Evolutionary conservation across 2,113 vertebrate genomes (phyloP), one percentile per base, ranked within the genome.

Genomic region (Bettongia penicillata): DNA sequence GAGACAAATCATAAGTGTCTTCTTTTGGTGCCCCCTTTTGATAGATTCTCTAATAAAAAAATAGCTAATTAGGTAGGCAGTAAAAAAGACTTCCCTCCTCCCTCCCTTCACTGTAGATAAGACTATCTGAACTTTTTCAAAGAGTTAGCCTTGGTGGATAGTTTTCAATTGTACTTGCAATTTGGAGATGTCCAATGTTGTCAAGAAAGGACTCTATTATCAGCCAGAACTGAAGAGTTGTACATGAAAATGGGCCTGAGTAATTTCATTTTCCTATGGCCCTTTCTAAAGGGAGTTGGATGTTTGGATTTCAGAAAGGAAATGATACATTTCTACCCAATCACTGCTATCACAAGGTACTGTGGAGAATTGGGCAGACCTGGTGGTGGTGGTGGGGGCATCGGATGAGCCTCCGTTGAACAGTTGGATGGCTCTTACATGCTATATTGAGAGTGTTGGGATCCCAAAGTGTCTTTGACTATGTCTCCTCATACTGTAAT

Each of bases 61-160:
- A 22, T 68, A 93, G 3, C 31, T 93, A 93, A 95, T 97, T 94
- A 95, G 89, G 24, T 28, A 96, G 84, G 91, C 94, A 24, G 68
- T 91, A 96, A 95, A 95, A 96, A 96, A 90, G 92, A 77, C 94
- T 96, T 19, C 93, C 37, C 10, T n/a, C 14, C 37, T 37, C 61
- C 37, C 61, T 19, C 14, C 28, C 55, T 89, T 51, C 53, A 93
- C 77, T 96, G 23, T n/a, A 93, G 48, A 49, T 68, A 95, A 97
- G 55, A 47, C 92, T 96, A 94, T 95, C 52, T 93, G 96, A 57
- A 77, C 90, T 97, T 96, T 96, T 96, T 92, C 50, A 95, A 96
- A 94, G 48, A 91, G 8, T 53, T 23, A 77, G 53, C 95, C 94
- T 95, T 93, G 47, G 89, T 90, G 91, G 94, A 93, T 96, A 96